Base-by-base conservation (phyloP, 2,113 vertebrate species). In the Bubo scandiacus region DNA sequence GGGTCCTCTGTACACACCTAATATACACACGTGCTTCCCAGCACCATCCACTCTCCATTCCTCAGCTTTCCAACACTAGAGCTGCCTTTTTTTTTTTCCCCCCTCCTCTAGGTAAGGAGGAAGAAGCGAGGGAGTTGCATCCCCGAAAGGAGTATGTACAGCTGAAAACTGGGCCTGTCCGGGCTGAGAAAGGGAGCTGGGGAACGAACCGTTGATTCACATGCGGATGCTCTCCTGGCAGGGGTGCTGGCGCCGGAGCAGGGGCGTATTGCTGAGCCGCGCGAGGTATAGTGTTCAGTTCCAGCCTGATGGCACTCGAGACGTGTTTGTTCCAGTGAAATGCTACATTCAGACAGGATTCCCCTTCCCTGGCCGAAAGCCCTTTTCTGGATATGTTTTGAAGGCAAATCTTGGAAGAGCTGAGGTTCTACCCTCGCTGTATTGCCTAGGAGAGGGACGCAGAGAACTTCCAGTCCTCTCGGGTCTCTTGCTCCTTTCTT, bases 341-440 rank as follows among this genome's bases (percentile, higher is more conserved):
- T 83, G 97, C 98, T 98, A 99, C 98, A 98, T 99, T 99, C 98
- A 97, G 93, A 97, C 94, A 98, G 98, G 98, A 96, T 88, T 94
- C 90, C 96, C 96, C 81, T 74, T 94, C 92, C 97, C 97, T 82
- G 65, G 96, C 75, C 54, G 6, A 84, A 92, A 97, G 96, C 96
- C 97, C 90, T 90, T 96, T 93, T 86, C 94, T 96, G 95, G 97
- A 86, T 92, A 59, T 63, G 91, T 82, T 68, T 68, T 87, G 89
- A 97, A 97, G 95, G 94, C 96, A 95, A 96, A 91, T 86, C 45
- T 86, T 95, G 85, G 96, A 98, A 98, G 98, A 98, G 97, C 97
- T 8, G 77, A 88, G 89, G 90, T 86, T 91, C 78, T 49, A 96
- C 79, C 65, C 55, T 68, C 22, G 4, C 29, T 71, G 47, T 74